phyloP scores from a whole-genome alignment of 1,140 invertebrate genomes.

The Brevipalpus yothersi region DNA sequence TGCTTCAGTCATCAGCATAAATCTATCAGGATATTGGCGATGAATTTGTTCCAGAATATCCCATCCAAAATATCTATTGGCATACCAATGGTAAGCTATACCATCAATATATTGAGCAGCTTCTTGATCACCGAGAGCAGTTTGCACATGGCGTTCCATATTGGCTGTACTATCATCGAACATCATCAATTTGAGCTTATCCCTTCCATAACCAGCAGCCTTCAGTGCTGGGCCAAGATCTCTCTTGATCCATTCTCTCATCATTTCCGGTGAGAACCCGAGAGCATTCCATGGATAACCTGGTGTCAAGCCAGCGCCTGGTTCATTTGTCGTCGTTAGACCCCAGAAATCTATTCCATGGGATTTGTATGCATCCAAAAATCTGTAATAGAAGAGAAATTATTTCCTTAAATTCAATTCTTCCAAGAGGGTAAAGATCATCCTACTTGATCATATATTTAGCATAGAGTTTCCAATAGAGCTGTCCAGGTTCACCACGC shows the following conservation, averaged over 20 bases:
- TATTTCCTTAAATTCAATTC: not conserved
- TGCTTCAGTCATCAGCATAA: conserved; percentile 33
- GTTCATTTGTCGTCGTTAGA: conserved; percentile 34
- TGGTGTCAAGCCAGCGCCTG: conserved; percentile 22
- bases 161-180: not conserved
- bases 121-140: conserved; percentile 4
- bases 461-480: conserved; percentile 29
- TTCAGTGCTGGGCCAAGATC: conserved; percentile 5
- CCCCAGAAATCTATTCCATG: conserved; percentile 31
- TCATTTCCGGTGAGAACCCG: not conserved
- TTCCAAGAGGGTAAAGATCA: not conserved
- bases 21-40: conserved; percentile 33
- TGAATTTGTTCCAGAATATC: conserved; percentile 17
- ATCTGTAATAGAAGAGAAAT: conserved; percentile 19
- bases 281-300: conserved; percentile 17
- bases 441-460: conserved; percentile 33
- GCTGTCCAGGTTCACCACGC: not conserved
- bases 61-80: not conserved
- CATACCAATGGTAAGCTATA: conserved; percentile 43
- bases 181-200: conserved; percentile 11
- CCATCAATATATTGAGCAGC: conserved; percentile 5
- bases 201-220: conserved; percentile 18
- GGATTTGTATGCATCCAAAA: conserved; percentile 30
- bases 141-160: not conserved
- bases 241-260: conserved; percentile 4